These are phyloP conservation scores for Gymnocypris eckloni DNA, from an alignment of 2,797 vertebrate species.

Conservation along the genomic window DNA sequence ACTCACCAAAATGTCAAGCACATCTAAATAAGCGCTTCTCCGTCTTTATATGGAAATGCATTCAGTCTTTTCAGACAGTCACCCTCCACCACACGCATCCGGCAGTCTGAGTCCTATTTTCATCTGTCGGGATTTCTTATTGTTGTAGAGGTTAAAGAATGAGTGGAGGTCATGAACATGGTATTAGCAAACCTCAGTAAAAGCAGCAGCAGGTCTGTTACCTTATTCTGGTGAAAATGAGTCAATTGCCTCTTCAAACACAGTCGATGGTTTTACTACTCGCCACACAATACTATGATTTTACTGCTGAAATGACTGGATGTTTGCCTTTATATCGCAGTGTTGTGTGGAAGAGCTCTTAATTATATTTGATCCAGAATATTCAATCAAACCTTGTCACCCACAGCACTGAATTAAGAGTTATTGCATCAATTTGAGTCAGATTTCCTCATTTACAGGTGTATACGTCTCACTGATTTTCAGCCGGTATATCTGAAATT, in stretches of 20 bases:
- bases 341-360: not conserved
- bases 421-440: slow-evolving; percentile 7
- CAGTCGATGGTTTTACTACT: slow-evolving; percentile 68
- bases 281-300: slow-evolving; percentile 58
- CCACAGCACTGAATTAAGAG: not conserved
- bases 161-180: slow-evolving; percentile 66
- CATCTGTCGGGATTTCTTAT: slow-evolving; percentile 39
- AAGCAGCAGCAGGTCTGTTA: slow-evolving; percentile 13
- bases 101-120: slow-evolving; percentile 24
- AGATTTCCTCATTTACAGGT: not conserved
- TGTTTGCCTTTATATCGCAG: not conserved
- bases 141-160: slow-evolving; percentile 47
- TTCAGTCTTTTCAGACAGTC: slow-evolving; percentile 66
- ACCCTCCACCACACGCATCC: slow-evolving; percentile 51
- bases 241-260: slow-evolving; percentile 62
- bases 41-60: slow-evolving; percentile 76
- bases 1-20: slow-evolving; percentile 78
- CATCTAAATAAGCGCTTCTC: slow-evolving; percentile 69
- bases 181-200: slow-evolving; percentile 65
- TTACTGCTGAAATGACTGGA: slow-evolving; percentile 33
- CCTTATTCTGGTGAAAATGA: slow-evolving; percentile 65
- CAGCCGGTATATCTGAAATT: not conserved
- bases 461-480: slow-evolving; percentile 1
- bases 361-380: slow-evolving; percentile 4
- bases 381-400: slow-evolving; percentile 3